Base-by-base conservation (phyloP, 2,113 vertebrate genomes). In the Rhinogobius similis region DNA sequence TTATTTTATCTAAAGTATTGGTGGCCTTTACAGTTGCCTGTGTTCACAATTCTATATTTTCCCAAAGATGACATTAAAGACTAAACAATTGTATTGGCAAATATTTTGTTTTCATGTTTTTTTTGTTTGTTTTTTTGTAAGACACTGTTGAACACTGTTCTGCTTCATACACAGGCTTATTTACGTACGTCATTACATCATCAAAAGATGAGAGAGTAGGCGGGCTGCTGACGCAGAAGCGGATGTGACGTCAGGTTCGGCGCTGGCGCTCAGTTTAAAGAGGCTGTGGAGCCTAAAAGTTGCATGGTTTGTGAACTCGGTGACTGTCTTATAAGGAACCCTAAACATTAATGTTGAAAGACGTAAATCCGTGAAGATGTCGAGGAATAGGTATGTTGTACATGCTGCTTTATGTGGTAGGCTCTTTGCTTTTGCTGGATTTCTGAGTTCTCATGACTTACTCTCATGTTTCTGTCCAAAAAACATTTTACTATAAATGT, bases 261-360 rank as follows among this genome's bases (percentile, higher is more conserved):
- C 0, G 68, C 46, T 65, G 78, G 46, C 86, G 78, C 43, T 41
- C 29, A 58, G 65, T 89, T 89, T 87, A 85, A 89, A 83, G 79
- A 67, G 77, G 80, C 75, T 52, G n/a, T 26, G 5, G 0, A 1
- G 36, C 48, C 23, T 61, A 61, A 62, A 11, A 23, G 26, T 58
- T 36, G 53, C 43, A 67, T 41, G 21, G 24, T 6, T 26, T 6
- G 36, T 8, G 18, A 12, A 6, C 36, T 5, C 18, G 55, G 27
- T 13, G 5, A 0, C 5, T 11, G 46, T 50, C 20, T 2, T 0
- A 12, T 20, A 6, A 20, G 46, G 46, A 10, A 59, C 32, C 16
- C 18, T 11, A 4, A 38, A 29, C 7, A 16, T 3, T 7, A 0
- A 14, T 1, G 13, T 0, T 62, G 13, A 11, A 63, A 43, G 18